phyloP scores from a whole-genome alignment of 1,140 invertebrate species.

The Octopus sinensis region DNA sequence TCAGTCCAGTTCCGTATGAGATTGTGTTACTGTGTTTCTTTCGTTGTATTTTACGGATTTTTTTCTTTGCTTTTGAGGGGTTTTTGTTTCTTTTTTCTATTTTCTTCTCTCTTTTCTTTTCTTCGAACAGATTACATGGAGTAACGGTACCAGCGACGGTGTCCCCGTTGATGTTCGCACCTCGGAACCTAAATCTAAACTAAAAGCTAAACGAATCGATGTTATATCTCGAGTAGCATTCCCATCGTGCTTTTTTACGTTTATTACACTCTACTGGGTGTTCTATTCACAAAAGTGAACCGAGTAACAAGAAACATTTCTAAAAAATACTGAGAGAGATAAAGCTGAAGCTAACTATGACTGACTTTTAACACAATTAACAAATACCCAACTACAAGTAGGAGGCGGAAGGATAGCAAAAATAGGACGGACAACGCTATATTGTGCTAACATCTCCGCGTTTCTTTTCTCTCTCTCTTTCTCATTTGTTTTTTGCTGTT shows the following conservation, averaged over 20 bases:
- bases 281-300: constrained; percentile 61
- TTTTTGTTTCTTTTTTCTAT: not conserved
- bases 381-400: no score
- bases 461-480: no score
- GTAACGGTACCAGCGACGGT: constrained; percentile 7
- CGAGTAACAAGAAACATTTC: not conserved
- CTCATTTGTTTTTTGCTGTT: no score
- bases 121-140: not conserved
- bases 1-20: no score
- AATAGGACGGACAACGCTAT: no score
- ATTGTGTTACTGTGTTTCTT: no score
- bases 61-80: no score
- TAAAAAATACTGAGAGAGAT: not conserved
- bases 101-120: not conserved
- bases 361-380: no score
- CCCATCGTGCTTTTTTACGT: constrained; percentile 77
- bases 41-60: no score
- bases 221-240: constrained; percentile 79
- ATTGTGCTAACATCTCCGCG: no score
- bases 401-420: no score
- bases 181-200: not conserved
- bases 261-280: constrained; percentile 86
- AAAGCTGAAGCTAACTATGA: no score
- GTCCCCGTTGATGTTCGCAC: constrained; percentile 8
- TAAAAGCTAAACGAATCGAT: constrained; percentile 63